phyloP scores from a whole-genome alignment of 2,888 invertebrate species.

The Erebia aethiops region DNA sequence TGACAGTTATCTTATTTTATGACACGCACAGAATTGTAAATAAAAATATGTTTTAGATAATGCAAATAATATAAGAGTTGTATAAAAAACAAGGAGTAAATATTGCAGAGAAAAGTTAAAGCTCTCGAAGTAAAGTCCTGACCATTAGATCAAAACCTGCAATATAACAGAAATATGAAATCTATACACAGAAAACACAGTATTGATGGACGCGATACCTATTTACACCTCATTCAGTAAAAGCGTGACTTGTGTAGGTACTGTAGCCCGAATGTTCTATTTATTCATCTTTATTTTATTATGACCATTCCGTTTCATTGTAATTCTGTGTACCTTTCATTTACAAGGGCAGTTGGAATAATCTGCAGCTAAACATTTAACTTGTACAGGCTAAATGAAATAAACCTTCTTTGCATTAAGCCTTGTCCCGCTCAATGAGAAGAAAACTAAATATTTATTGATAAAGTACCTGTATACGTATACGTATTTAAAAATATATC shows the following conservation, averaged over 20 bases:
- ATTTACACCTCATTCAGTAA: background rate
- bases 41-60: too few species aligned
- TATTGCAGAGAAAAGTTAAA: too few species aligned
- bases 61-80: too few species aligned
- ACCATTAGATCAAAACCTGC: background rate
- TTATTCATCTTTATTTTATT: background rate
- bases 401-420: slow-evolving; percentile 17
- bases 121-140: too few species aligned
- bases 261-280: background rate
- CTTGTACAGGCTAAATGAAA: slow-evolving; percentile 68
- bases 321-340: slow-evolving; percentile 6
- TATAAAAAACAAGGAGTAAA: too few species aligned
- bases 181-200: background rate
- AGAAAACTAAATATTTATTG: background rate
- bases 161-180: background rate
- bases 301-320: background rate
- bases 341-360: slow-evolving; percentile 68
- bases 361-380: slow-evolving; percentile 75
- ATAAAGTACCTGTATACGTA: background rate
- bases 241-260: background rate
- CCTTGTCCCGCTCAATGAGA: background rate
- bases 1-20: background rate
- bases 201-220: background rate
- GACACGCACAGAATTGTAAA: too few species aligned
- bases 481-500: background rate